These are phyloP conservation scores for Cacoxenus indagator DNA, from an alignment of 2,888 invertebrate genomes.

Conservation along the genomic window DNA sequence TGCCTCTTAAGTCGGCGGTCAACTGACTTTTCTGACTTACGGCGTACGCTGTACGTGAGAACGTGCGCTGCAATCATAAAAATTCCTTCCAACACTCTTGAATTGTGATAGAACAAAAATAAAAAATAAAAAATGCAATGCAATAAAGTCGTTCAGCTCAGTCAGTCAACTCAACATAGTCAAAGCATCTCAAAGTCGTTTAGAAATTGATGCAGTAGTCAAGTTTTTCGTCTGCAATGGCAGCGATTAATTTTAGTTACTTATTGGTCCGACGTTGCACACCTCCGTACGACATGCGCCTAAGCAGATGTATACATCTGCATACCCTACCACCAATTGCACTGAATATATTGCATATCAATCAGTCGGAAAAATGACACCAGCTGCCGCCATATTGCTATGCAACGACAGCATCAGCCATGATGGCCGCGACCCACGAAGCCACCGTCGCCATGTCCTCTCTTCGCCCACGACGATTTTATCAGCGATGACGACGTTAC, in stretches of 20 bases:
- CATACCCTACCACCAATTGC: not conserved
- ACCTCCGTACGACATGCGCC: not conserved
- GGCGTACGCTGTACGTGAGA: slow-evolving; percentile 17
- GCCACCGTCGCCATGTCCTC: not conserved
- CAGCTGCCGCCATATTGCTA: slow-evolving; percentile 53
- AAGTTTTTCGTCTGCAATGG: slow-evolving; percentile 19
- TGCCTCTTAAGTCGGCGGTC: no score
- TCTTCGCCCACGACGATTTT: not conserved
- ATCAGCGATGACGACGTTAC: not conserved
- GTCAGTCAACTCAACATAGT: no score
- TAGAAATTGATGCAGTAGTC: slow-evolving; percentile 21
- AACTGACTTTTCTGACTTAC: not conserved
- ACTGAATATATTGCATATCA: slow-evolving; percentile 35
- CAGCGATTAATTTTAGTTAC: slow-evolving; percentile 48
- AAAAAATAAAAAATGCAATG: not conserved
- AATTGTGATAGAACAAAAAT: not conserved
- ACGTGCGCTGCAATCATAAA: slow-evolving; percentile 52
- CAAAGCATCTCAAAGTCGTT: slow-evolving; percentile 3
- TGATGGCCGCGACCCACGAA: slow-evolving; percentile 27
- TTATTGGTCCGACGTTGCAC: slow-evolving; percentile 13
- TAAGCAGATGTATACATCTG: no score
- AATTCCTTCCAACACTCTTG: slow-evolving; percentile 26
- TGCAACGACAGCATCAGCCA: no score
- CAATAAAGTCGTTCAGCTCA: slow-evolving; percentile 4
- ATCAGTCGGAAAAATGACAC: slow-evolving; percentile 38